Conservation (phyloP, 1,140 invertebrate genomes). For the Scaptomyza hsui region DNA sequence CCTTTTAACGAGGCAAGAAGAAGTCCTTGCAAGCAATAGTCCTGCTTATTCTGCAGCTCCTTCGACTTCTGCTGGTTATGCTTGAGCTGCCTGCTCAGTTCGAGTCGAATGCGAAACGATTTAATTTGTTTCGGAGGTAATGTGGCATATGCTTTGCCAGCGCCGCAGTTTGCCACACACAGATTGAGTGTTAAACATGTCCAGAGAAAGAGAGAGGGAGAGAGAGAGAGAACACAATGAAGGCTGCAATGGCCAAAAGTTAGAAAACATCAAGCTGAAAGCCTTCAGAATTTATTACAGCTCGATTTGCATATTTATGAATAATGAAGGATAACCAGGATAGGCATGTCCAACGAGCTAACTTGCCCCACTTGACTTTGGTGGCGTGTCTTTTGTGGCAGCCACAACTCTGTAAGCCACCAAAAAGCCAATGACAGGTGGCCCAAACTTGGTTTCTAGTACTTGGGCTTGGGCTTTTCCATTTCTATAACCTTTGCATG, state of each 20-base stretch:
- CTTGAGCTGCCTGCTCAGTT: slow-evolving; percentile 42
- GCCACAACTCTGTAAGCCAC: not conserved
- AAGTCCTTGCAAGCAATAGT: slow-evolving; percentile 19
- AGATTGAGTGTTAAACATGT: slow-evolving; percentile 78
- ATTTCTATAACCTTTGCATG: slow-evolving; percentile 81
- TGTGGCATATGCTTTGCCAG: slow-evolving; percentile 63
- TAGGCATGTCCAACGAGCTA: slow-evolving; percentile 10
- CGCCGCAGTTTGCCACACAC: slow-evolving; percentile 60
- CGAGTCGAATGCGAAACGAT: slow-evolving; percentile 69
- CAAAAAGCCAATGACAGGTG: slow-evolving; percentile 37
- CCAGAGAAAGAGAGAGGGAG: slow-evolving; percentile 3
- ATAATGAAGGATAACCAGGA: slow-evolving; percentile 76
- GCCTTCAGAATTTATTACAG: slow-evolving; percentile 61
- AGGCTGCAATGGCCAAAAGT: slow-evolving; percentile 2
- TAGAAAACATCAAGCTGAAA: slow-evolving; percentile 1
- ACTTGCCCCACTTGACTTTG: slow-evolving; percentile 26
- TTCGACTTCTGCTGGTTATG: slow-evolving; percentile 22
- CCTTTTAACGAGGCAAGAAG: slow-evolving; percentile 61
- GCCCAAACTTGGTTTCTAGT: slow-evolving; percentile 32
- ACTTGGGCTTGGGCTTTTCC: slow-evolving; percentile 64
- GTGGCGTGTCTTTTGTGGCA: slow-evolving; percentile 9
- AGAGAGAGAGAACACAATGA: not conserved
- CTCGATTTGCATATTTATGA: slow-evolving; percentile 80
- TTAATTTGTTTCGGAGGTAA: slow-evolving; percentile 81
- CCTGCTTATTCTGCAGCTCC: slow-evolving; percentile 1